Percentiles rank a stretch among this genome's conserved stretches.
These are phyloP conservation scores for Muscidifurax raptorellus DNA, from an alignment of 1,140 invertebrate species.

Conservation along the genomic window DNA sequence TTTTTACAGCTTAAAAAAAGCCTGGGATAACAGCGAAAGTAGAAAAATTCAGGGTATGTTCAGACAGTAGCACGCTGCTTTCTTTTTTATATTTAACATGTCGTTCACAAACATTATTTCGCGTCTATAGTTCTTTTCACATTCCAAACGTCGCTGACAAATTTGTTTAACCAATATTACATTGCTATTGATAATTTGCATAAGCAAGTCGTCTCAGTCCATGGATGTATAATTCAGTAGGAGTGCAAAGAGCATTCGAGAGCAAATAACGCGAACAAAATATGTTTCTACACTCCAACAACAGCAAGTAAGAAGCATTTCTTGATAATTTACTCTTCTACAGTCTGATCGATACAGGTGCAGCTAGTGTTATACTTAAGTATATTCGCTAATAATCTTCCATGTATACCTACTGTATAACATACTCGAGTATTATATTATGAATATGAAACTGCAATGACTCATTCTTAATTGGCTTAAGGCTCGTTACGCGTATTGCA, in stretches of 20 bases:
- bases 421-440: neutral
- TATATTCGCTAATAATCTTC: neutral
- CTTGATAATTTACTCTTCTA: neutral
- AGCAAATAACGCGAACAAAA: neutral
- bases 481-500: neutral
- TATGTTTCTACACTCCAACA: neutral
- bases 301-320: neutral
- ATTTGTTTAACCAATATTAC: neutral
- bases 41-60: neutral
- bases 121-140: no score
- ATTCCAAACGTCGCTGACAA: no score
- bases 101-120: neutral
- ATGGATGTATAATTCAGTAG: neutral
- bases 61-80: neutral
- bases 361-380: neutral
- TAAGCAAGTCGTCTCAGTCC: neutral
- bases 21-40: no score
- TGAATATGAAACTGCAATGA: neutral
- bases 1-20: no score
- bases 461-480: neutral
- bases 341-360: neutral
- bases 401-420: neutral
- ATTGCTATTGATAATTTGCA: neutral
- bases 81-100: neutral
- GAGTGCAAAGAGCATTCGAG: neutral